Evolutionary conservation across 2,797 vertebrate species (phyloP).

Genomic region (Presbytis comata): DNA sequence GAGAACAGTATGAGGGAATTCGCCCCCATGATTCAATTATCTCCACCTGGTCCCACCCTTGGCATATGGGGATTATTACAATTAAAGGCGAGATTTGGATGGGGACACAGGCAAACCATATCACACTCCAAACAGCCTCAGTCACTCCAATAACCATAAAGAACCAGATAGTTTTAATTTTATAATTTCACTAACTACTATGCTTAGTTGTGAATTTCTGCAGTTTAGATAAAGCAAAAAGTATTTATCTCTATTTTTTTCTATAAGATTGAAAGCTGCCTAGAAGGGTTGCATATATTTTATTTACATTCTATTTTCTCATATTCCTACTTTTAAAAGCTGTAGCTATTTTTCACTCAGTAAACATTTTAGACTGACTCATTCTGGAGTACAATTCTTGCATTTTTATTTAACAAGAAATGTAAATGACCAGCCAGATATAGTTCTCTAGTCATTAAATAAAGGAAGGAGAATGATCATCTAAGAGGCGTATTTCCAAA

Average conservation of each 20-base stretch:
- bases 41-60: not conserved
- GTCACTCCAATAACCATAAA: not conserved
- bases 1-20: not conserved
- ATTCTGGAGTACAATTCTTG: not conserved
- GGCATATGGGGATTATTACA: not conserved
- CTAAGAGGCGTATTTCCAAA: not conserved
- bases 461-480: not conserved
- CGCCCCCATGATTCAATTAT: not conserved
- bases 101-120: not conserved
- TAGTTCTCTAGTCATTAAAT: slow-evolving; percentile 17
- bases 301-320: slow-evolving; percentile 1
- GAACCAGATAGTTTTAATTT: not conserved
- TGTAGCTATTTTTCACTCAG: slow-evolving; percentile 19
- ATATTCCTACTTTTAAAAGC: not conserved
- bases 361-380: slow-evolving; percentile 53
- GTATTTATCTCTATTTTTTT: not conserved
- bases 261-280: not conserved
- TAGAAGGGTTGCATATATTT: not conserved
- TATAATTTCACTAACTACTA: not conserved
- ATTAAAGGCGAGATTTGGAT: not conserved
- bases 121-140: not conserved
- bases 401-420: slow-evolving; percentile 40
- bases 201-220: not conserved
- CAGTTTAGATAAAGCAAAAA: not conserved
- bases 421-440: slow-evolving; percentile 1